Percentiles rank a stretch among this genome's conserved stretches.
These are phyloP conservation scores for Lordiphosa stackelbergi DNA, from an alignment of 1,140 invertebrate genomes.

Conservation along the genomic window DNA sequence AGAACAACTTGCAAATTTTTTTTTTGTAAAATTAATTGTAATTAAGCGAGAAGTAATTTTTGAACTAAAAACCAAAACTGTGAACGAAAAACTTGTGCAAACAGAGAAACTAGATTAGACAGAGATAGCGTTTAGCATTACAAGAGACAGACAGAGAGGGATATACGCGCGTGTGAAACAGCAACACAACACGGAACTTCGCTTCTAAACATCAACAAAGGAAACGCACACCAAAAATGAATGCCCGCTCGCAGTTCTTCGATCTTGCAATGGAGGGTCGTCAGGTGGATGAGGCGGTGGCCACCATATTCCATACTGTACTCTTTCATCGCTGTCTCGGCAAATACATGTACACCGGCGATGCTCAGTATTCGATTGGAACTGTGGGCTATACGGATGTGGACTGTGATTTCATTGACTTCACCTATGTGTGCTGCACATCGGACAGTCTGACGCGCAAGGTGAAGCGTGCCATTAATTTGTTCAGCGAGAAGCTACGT, in stretches of 20 bases:
- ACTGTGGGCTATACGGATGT: conserved; percentile 96
- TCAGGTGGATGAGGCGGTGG: conserved; percentile 96
- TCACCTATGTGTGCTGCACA: conserved; percentile 96
- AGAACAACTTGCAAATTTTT: conserved; percentile 12
- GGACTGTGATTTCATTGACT: conserved; percentile 97
- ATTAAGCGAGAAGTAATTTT: conserved; percentile 4
- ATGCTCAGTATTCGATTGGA: conserved; percentile 95
- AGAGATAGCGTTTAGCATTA: conserved; percentile 4
- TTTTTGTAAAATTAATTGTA: neutral
- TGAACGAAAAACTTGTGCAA: conserved; percentile 10
- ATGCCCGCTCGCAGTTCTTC: conserved; percentile 91
- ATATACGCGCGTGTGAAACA: conserved; percentile 8
- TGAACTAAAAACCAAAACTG: conserved; percentile 3
- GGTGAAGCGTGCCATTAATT: conserved; percentile 88
- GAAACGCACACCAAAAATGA: conserved; percentile 81
- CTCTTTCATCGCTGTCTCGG: conserved; percentile 95
- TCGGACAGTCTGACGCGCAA: conserved; percentile 86
- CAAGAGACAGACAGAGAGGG: conserved; percentile 11
- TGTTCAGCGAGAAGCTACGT: conserved; percentile 90
- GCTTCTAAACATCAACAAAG: neutral
- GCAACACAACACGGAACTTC: neutral
- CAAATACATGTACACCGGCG: conserved; percentile 96
- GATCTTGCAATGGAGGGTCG: conserved; percentile 93
- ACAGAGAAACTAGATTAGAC: conserved; percentile 5
- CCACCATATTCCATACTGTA: conserved; percentile 96